These are phyloP conservation scores for Columba janthina DNA, from an alignment of 2,113 vertebrate species.

Conservation along the genomic window DNA sequence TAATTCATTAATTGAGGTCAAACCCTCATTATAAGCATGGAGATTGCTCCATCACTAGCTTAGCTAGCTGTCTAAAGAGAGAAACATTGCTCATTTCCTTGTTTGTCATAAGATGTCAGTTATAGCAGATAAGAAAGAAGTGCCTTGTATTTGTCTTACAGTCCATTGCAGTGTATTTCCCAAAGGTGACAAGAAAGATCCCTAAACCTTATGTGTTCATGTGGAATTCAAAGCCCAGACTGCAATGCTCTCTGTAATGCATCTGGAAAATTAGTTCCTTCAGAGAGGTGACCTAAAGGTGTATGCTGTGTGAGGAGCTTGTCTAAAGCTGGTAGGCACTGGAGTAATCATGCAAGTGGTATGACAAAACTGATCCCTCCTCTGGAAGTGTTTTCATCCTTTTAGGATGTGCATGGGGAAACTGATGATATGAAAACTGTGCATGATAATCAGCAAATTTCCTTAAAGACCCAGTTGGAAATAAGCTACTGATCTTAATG, in stretches of 20 bases:
- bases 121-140: neutral
- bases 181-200: neutral
- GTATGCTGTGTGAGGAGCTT: neutral
- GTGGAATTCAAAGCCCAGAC: neutral
- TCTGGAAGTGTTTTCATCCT: neutral
- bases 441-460: neutral
- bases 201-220: neutral
- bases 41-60: neutral
- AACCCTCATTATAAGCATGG: neutral
- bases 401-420: neutral
- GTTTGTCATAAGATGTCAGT: neutral
- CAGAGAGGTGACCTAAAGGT: neutral
- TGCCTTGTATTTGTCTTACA: neutral
- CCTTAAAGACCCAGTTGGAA: neutral
- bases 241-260: neutral
- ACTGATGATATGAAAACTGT: neutral
- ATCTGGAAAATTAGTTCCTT: neutral
- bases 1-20: slow-evolving; percentile 46
- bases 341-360: neutral
- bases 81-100: neutral
- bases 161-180: neutral
- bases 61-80: neutral
- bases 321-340: neutral
- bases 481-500: neutral
- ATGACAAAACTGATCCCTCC: neutral